A percentile compares a stretch with the other conserved stretches of the same genome.
Evolutionary conservation across 2,888 invertebrate genomes (phyloP).

Genomic region (Philereme vetulata): DNA sequence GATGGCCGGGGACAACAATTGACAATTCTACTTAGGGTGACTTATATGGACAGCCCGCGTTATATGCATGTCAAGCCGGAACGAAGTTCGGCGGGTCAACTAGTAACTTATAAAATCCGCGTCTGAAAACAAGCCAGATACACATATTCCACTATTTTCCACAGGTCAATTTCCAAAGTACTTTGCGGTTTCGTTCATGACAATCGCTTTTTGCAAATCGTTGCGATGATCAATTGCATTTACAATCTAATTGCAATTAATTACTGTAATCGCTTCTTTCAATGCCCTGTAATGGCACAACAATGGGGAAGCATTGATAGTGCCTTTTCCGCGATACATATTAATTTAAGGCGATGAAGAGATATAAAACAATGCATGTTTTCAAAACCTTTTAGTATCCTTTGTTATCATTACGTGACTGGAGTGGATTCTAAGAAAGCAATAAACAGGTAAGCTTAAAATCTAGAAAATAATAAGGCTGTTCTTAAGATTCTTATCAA

Average conservation of each 20-base stretch:
- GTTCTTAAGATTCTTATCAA: too few relatives aligned
- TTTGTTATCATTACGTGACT: slow-evolving; percentile 6
- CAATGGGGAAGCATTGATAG: slow-evolving; percentile 36
- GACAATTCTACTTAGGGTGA: too few relatives aligned
- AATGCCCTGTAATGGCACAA: slow-evolving; percentile 30
- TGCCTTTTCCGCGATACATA: slow-evolving; percentile 35
- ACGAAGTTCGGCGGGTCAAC: too few relatives aligned
- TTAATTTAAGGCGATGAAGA: slow-evolving; percentile 17
- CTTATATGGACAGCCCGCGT: too few relatives aligned
- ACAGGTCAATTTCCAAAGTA: too few relatives aligned
- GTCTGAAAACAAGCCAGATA: too few relatives aligned
- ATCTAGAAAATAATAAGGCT: too few relatives aligned
- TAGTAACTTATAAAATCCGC: too few relatives aligned
- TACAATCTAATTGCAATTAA: slow-evolving; percentile 18
- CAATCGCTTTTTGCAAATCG: neutral
- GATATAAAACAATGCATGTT: slow-evolving; percentile 43
- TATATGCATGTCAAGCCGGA: too few relatives aligned
- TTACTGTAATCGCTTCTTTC: slow-evolving; percentile 19
- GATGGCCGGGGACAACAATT: too few relatives aligned
- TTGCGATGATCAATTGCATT: slow-evolving; percentile 10
- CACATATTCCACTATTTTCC: too few relatives aligned
- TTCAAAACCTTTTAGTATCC: slow-evolving; percentile 33
- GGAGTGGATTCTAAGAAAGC: slow-evolving; percentile 2
- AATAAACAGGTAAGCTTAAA: neutral
- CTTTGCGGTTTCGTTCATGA: slow-evolving; percentile 8